Evolutionary conservation across 2,797 vertebrate species (phyloP), one percentile per base, ranked within the genome.

Genomic region (Arrhamphus sclerolepis): DNA sequence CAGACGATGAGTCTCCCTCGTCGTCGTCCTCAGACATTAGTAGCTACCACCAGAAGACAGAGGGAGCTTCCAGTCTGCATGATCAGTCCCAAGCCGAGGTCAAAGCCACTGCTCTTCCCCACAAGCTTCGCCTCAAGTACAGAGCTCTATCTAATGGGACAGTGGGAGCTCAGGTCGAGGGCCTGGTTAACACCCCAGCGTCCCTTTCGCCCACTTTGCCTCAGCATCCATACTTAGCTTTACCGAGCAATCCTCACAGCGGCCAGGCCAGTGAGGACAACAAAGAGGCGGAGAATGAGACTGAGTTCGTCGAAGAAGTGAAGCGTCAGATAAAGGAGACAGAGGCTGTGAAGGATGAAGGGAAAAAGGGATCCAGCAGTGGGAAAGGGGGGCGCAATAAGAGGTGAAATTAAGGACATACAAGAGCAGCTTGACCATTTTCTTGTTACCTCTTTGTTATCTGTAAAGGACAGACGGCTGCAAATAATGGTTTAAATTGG

Each of bases 101-200:
- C 65, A 93, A 89, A 85, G 83, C 40, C 42, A 93, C 90, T 0
- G 93, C 93, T 17, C 90, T 94, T 57, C 94, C 94, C 16, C 94
- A 94, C 77, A 95, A 94, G 75, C 90, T 95, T 41, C 91, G 94
- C 19, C 91, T 95, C 65, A 94, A 95, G 70, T 91, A 93, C 79
- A 81, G 90, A 75, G 92, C 92, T 2, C 71, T 93, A 51, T 92
- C 88, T 54, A 91, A 63, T 0, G 77, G 86, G 46, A 82, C 79
- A 1, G 57, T 77, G 0, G 62, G 81, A 44, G 49, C 46, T 1
- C 88, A 75, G 13, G 2, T 47, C 7, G 90, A 92, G 16, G 63
- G 56, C 1, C 38, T 21, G 0, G 19, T 72, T 39, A 66, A 42
- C 24, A 54, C 13, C 31, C 72, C 72, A 26, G 63, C 62, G 61